phyloP scores from a whole-genome alignment of 2,113 vertebrate genomes.

The Australoheros scitulus region DNA sequence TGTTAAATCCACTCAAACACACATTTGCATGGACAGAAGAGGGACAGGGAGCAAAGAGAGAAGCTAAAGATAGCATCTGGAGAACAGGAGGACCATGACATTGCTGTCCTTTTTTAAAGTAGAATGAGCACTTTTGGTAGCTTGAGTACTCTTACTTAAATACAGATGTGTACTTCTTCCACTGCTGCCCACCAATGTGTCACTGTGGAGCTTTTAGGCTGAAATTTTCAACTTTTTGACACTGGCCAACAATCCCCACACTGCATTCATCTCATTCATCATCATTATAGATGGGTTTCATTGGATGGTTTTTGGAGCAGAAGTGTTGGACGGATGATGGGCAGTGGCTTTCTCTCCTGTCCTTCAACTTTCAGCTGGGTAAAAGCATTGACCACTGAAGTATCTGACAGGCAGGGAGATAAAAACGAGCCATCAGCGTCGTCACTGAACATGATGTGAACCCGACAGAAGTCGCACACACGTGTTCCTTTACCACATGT shows the following conservation, averaged over 20 bases:
- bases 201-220: neutral
- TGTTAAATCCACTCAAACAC: neutral
- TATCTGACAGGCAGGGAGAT: conserved; percentile 23
- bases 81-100: neutral
- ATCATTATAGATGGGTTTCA: neutral
- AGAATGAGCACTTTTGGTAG: neutral
- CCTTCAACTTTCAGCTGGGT: neutral
- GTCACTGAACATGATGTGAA: neutral
- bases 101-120: neutral
- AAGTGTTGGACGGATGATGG: neutral
- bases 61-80: neutral
- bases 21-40: neutral
- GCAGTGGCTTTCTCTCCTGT: neutral
- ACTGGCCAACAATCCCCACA: too few species aligned
- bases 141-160: neutral
- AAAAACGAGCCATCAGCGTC: conserved; percentile 14
- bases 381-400: neutral
- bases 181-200: neutral
- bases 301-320: neutral
- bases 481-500: neutral
- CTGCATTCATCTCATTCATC: neutral
- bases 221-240: neutral
- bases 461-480: neutral
- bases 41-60: neutral
- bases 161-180: neutral